phyloP scores from a whole-genome alignment of 2,113 vertebrate genomes.

The Chionomys nivalis region DNA sequence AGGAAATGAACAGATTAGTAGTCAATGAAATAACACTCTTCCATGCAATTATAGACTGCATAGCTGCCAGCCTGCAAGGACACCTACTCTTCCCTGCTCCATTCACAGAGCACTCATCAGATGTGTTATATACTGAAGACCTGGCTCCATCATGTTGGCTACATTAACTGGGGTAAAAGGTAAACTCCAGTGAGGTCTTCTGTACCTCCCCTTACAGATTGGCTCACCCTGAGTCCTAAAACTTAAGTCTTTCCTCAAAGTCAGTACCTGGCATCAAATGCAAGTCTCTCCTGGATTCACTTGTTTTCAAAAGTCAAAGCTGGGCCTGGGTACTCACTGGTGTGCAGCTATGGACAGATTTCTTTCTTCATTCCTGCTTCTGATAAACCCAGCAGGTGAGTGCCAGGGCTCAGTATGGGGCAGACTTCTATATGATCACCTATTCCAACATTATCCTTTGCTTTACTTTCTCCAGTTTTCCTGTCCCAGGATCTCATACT shows the following conservation, averaged over 20 bases:
- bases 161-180: neutral
- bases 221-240: neutral
- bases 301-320: neutral
- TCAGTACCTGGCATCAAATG: neutral
- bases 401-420: neutral
- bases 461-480: neutral
- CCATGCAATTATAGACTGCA: neutral
- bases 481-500: neutral
- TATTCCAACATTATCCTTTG: neutral
- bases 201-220: neutral
- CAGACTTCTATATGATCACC: neutral
- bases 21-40: neutral
- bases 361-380: neutral
- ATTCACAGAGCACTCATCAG: neutral
- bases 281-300: neutral
- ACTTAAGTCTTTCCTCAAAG: too few relatives aligned
- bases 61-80: accelerated
- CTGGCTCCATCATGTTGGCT: neutral
- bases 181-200: neutral
- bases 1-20: neutral
- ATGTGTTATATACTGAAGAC: neutral
- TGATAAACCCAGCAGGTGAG: neutral
- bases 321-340: neutral
- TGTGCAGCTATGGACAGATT: neutral
- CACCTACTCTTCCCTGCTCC: neutral